These are phyloP conservation scores for Mesembrinibis cayennensis DNA, from an alignment of 2,113 vertebrate species.

Conservation along the genomic window DNA sequence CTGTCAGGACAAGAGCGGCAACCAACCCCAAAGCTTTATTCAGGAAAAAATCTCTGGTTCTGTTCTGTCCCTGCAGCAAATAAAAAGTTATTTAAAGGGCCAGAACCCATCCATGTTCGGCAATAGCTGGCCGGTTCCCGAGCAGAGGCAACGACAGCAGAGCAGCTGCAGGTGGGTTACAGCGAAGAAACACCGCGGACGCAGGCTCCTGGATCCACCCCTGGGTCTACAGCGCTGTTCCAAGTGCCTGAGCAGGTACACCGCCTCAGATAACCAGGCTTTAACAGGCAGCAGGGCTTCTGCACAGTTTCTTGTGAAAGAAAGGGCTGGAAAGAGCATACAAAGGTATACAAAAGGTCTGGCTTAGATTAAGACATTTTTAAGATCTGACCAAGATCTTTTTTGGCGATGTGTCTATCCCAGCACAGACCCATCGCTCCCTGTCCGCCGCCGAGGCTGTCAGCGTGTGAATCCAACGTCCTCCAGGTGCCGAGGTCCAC, in stretches of 20 bases:
- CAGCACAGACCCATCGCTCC: not conserved
- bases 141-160: not conserved
- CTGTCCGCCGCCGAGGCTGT: accelerated
- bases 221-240: not conserved
- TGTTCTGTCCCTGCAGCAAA: not conserved
- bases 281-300: not conserved
- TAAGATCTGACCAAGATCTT: not conserved
- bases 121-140: not conserved
- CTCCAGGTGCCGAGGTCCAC: not conserved
- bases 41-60: not conserved
- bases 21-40: not conserved
- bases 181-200: not conserved
- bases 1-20: not conserved
- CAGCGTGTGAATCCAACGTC: not conserved
- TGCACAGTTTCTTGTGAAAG: not conserved
- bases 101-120: not conserved
- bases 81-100: not conserved
- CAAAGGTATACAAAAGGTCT: not conserved
- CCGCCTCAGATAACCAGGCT: not conserved
- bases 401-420: not conserved
- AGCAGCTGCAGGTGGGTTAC: not conserved
- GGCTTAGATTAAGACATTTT: not conserved
- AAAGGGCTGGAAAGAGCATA: not conserved
- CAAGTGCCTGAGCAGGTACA: too few species aligned
- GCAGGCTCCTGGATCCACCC: not conserved